phyloP scores from a whole-genome alignment of 1,140 invertebrate species.

The Archivesica marissinica region DNA sequence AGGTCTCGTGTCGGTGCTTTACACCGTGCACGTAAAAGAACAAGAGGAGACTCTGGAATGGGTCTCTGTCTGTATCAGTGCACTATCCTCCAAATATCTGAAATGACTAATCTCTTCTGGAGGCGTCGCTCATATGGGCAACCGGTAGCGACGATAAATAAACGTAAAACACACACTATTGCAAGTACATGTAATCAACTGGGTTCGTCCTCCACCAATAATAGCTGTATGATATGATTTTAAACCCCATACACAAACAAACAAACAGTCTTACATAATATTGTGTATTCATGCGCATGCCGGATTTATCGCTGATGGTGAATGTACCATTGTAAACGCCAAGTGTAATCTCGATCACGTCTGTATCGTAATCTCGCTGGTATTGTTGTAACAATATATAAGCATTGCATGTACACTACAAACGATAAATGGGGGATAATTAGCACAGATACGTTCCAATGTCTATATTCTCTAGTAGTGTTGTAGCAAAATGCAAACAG shows the following conservation, averaged over 20 bases:
- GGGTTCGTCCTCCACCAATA: neutral
- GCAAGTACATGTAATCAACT: neutral
- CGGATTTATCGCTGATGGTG: neutral
- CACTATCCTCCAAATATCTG: too few relatives aligned
- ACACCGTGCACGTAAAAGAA: too few relatives aligned
- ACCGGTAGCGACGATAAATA: neutral
- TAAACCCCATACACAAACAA: too few relatives aligned
- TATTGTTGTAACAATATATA: neutral
- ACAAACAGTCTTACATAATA: neutral
- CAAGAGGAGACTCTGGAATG: too few relatives aligned
- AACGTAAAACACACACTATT: neutral
- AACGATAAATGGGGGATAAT: too few relatives aligned
- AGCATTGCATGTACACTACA: neutral
- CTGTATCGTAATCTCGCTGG: neutral
- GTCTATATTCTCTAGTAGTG: neutral
- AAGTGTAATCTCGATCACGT: neutral
- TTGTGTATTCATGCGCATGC: neutral
- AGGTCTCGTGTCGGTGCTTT: too few relatives aligned
- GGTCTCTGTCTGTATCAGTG: too few relatives aligned
- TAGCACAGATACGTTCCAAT: too few relatives aligned
- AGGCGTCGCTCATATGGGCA: too few relatives aligned
- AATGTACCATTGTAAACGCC: neutral
- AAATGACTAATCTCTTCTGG: too few relatives aligned
- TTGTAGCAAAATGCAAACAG: constrained; percentile 1
- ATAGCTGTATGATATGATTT: neutral